Evolutionary conservation across 1,140 invertebrate genomes (phyloP).

Genomic region (Oppia nitens): DNA sequence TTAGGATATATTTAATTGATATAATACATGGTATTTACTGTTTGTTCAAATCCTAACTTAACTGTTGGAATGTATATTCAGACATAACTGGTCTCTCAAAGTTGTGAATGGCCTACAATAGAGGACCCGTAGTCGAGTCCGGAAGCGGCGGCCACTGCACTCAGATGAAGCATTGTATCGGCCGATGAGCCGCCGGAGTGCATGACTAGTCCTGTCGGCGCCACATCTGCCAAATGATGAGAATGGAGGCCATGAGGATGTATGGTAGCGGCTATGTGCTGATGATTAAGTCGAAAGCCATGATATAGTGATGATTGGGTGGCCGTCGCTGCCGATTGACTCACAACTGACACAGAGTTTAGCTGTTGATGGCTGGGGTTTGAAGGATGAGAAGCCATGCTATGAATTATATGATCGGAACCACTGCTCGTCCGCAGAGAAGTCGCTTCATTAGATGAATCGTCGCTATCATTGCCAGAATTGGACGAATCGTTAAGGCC

Average conservation of each 20-base stretch:
- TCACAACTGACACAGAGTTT: background rate
- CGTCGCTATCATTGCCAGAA: constrained; percentile 11
- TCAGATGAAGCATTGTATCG: constrained; percentile 12
- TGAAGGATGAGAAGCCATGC: background rate
- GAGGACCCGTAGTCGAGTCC: constrained; percentile 3
- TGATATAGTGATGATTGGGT: constrained; percentile 1
- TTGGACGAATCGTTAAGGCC: constrained; percentile 14
- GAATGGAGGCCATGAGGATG: background rate
- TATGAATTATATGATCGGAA: constrained; percentile 3
- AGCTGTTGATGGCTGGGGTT: background rate
- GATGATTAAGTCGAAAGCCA: background rate
- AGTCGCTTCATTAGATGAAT: constrained; percentile 6
- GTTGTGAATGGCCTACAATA: background rate
- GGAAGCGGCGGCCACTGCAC: constrained; percentile 8
- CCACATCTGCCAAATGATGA: constrained; percentile 13
- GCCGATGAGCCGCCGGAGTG: constrained; percentile 1
- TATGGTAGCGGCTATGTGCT: constrained; percentile 3
- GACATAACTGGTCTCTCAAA: constrained; percentile 1
- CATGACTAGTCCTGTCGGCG: constrained; percentile 18
- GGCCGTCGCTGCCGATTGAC: background rate
- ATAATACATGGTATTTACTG: background rate
- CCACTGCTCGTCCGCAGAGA: constrained; percentile 2
- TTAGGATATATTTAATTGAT: background rate
- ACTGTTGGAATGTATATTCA: background rate
- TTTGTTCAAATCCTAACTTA: constrained; percentile 1